Evolutionary conservation across 2,888 invertebrate species (phyloP), one percentile per base, ranked within the genome.

Genomic region (Aricia artaxerxes): DNA sequence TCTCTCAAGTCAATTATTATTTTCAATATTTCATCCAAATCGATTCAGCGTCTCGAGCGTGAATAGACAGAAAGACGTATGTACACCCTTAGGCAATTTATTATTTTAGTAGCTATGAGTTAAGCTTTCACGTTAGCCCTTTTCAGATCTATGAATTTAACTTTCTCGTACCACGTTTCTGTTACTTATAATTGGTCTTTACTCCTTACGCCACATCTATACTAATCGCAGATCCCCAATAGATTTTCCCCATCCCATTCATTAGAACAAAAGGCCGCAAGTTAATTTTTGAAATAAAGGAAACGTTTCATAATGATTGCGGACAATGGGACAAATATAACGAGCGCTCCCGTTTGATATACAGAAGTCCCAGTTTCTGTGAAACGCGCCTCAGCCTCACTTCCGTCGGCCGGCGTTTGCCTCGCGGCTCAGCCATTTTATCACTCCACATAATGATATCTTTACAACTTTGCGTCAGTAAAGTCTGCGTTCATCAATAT

Each of bases 251-350:
- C 69, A 69, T 69, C 4, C 69, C 35, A 69, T 35, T 38, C 24
- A 57, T 69, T 13, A 13, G 35, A 76, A 13, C 49, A 76, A 76
- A 76, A 76, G 53, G 13, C 73, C 44, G 40, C 76, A 31, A 53
- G 53, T 76, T 76, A 76, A 75, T 75, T 75, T 75, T 75, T 57
- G 53, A 76, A 76, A 76, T 76, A 35, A 76, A 57, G 76, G 76
- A 76, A 53, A 76, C 76, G 57, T 53, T 53, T 76, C 76, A 76
- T 76, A 76, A 76, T 76, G 76, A 76, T 76, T 76, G 57, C 35
- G 76, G 76, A 76, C 76, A 76, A 76, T 76, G 76, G 76, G 53
- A 57, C 76, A 76, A 53, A 76, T 76, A 76, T 76, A 76, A 76
- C 76, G 76, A 76, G 76, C 76, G 76, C 53, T 53, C 76, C 57